Base-by-base conservation (phyloP, 1,140 invertebrate species). In the Hydropsyche tenuis region DNA sequence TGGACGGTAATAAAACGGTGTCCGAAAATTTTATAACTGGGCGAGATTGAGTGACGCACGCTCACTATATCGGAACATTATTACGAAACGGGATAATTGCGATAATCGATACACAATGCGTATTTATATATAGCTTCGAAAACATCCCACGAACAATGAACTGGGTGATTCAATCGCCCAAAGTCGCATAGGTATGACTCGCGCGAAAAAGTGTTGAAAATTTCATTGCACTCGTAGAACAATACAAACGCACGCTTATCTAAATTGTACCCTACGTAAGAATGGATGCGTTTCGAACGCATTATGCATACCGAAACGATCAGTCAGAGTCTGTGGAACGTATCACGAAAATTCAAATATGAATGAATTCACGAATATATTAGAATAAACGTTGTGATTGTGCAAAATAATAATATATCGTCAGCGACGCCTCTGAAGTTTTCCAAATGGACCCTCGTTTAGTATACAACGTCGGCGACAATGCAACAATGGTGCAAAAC, bases 221-320 rank as follows among this genome's bases (percentile, higher is more conserved):
- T 16, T 46, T 12, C 45, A n/a, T n/a, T n/a, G 11, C 2, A 46
- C 16, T n/a, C 45, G 18, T 43, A 12, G 18, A 12, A 46, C 45
- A 46, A 46, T 46, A 46, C 45, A 16, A 46, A 16, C 2, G 11
- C 16, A 48, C 46, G 46, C 6, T 53, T 18, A 2, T 37, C 30
- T 37, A 37, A 37, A 37, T 37, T 37, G 30, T 37, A 4, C 30
- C 9, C 4, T n/a, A 48, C 45, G 14, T 14, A 22, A 23, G 23
- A 60, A 20, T 14, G 30, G 12, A 65, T n/a, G 30, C 43, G 22
- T 18, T 46, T 22, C 4, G 11, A 65, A 22, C 16, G 16, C 37
- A 65, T 42, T 18, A 16, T 46, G 63, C 63, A 65, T 65, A 65
- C 63, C 63, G 12, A 16, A 63, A 30, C 25, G n/a, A 42, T 63